A percentile compares a stretch with the other conserved stretches of the same genome.
phyloP scores from a whole-genome alignment of 2,797 vertebrate species.

The Eremophila alpestris region DNA sequence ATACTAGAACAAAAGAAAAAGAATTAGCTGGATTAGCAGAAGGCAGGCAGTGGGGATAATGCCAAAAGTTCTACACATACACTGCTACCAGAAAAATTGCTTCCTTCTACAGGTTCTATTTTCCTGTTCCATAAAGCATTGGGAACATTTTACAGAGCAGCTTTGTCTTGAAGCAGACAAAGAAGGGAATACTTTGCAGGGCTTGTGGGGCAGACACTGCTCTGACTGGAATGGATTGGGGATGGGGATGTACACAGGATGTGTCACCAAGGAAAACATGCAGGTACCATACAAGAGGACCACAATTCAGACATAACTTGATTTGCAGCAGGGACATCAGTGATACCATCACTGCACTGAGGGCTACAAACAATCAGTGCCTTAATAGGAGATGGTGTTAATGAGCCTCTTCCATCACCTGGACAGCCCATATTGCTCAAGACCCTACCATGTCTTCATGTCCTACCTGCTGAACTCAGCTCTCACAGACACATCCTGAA shows the following conservation, averaged over 20 bases:
- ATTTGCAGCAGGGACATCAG: neutral
- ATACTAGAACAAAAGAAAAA: neutral
- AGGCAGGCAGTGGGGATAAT: neutral
- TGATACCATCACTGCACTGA: neutral
- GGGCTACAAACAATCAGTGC: neutral
- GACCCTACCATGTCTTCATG: rapidly evolving
- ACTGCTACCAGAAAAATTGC: neutral
- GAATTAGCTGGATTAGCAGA: neutral
- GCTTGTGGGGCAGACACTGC: neutral
- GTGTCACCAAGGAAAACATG: neutral
- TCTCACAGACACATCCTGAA: neutral
- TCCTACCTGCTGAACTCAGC: neutral
- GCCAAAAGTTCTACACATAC: neutral
- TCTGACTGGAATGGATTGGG: neutral
- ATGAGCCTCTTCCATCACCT: neutral
- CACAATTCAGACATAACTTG: neutral
- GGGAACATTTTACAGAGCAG: neutral
- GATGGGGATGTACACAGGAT: neutral
- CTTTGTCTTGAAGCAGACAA: neutral
- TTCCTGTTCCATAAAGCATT: neutral
- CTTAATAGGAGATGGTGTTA: neutral
- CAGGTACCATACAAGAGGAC: neutral
- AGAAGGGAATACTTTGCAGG: neutral
- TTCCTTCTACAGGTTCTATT: neutral
- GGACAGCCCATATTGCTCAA: neutral